Conservation (phyloP, 92 coral and sea anemone species). For the Plumapathes pennacea region DNA sequence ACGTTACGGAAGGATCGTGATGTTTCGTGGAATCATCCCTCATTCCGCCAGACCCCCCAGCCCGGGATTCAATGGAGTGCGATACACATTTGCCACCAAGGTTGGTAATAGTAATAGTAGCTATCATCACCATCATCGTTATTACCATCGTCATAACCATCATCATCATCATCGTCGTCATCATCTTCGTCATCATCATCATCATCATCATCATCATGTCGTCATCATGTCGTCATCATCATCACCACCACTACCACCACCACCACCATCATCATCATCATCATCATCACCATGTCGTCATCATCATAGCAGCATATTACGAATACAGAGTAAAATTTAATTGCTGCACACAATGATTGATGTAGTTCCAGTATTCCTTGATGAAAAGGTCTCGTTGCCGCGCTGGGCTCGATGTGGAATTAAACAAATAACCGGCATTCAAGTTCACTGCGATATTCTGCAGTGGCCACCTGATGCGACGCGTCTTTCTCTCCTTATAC, state of each 20-base stretch:
- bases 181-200: background rate
- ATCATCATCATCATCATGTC: background rate
- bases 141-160: background rate
- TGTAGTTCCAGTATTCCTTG: background rate
- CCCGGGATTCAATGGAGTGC: conserved; percentile 80
- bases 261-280: background rate
- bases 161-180: conserved; percentile 4
- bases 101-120: conserved; percentile 18
- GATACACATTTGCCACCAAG: conserved; percentile 97
- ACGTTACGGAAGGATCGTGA: conserved; percentile 85
- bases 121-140: background rate
- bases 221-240: background rate
- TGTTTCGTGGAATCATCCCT: conserved; percentile 90
- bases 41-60: conserved; percentile 99
- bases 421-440: no score
- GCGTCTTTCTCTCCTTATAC: background rate
- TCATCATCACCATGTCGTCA: background rate
- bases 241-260: background rate
- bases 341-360: background rate
- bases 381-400: background rate
- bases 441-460: no score
- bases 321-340: background rate
- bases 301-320: no score
- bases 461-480: no score
- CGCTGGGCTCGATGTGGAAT: no score